These are phyloP conservation scores for Liodrosophila aerea DNA, from an alignment of 2,888 invertebrate species.

Conservation along the genomic window DNA sequence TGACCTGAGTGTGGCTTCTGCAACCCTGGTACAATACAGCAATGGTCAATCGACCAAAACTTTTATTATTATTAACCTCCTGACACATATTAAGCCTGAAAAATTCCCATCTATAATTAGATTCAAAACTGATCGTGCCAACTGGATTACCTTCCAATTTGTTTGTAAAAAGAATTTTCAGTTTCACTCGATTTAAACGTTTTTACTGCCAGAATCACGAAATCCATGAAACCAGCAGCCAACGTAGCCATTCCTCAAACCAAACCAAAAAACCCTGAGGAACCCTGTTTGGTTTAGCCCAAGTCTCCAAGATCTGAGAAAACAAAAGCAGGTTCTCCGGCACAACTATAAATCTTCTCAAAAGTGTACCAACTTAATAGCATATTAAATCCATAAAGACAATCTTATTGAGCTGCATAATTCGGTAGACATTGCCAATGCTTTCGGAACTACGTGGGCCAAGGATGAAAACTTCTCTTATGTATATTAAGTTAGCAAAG, in stretches of 20 bases:
- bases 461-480: conserved; percentile 16
- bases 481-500: conserved; percentile 8
- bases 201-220: conserved; percentile 20
- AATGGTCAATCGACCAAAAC: conserved; percentile 14
- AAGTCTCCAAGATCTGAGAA: conserved; percentile 14
- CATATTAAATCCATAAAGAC: conserved; percentile 12
- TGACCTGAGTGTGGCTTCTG: conserved; percentile 10
- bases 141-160: conserved; percentile 10
- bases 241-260: conserved; percentile 22
- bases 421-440: neutral
- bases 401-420: neutral
- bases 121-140: conserved; percentile 17
- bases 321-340: conserved; percentile 23
- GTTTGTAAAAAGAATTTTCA: conserved; percentile 11
- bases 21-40: conserved; percentile 10
- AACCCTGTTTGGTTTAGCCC: conserved; percentile 12
- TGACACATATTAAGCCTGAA: conserved; percentile 1
- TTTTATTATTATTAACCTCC: neutral
- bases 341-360: conserved; percentile 16
- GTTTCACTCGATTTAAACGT: conserved; percentile 16
- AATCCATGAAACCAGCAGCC: conserved; percentile 11
- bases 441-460: conserved; percentile 7
- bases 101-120: conserved; percentile 8
- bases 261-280: conserved; percentile 2
- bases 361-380: conserved; percentile 7